phyloP scores from a whole-genome alignment of 1,140 invertebrate species.

The Druon quercuslanigerum region DNA sequence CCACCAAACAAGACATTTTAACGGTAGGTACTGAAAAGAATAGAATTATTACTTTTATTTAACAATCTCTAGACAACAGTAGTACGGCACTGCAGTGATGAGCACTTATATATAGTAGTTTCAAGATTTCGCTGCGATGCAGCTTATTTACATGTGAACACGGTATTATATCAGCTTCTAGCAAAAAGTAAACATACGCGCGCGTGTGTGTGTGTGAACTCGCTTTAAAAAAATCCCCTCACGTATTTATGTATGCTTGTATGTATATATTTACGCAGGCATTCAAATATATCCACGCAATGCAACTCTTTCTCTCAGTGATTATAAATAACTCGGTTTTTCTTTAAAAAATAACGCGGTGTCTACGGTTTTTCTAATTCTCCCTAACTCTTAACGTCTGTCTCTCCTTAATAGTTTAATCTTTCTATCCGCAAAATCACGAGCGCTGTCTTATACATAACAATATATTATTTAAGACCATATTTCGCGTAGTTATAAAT shows the following conservation, averaged over 20 bases:
- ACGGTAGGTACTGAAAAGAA: slow-evolving; percentile 30
- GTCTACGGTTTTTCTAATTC: slow-evolving; percentile 29
- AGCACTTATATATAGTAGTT: slow-evolving; percentile 36
- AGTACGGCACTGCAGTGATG: slow-evolving; percentile 35
- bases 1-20: slow-evolving; percentile 39
- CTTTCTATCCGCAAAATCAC: slow-evolving; percentile 26
- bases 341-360: slow-evolving; percentile 36
- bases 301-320: slow-evolving; percentile 31
- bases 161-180: slow-evolving; percentile 25
- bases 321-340: slow-evolving; percentile 47
- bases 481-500: slow-evolving; percentile 61
- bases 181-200: slow-evolving; percentile 23
- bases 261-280: slow-evolving; percentile 3
- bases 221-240: slow-evolving; percentile 16
- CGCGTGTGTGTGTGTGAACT: no score
- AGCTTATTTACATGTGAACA: slow-evolving; percentile 48
- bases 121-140: slow-evolving; percentile 37
- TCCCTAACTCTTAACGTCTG: no score
- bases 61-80: slow-evolving; percentile 6
- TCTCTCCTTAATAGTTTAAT: neutral
- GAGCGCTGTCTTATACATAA: slow-evolving; percentile 30
- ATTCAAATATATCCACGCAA: slow-evolving; percentile 32
- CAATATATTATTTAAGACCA: slow-evolving; percentile 50
- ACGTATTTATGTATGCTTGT: neutral
- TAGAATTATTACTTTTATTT: slow-evolving; percentile 15